A percentile compares a stretch with the other conserved stretches of the same genome.
Evolutionary conservation across 2,113 vertebrate species (phyloP).

Genomic region (Oceanites oceanicus): DNA sequence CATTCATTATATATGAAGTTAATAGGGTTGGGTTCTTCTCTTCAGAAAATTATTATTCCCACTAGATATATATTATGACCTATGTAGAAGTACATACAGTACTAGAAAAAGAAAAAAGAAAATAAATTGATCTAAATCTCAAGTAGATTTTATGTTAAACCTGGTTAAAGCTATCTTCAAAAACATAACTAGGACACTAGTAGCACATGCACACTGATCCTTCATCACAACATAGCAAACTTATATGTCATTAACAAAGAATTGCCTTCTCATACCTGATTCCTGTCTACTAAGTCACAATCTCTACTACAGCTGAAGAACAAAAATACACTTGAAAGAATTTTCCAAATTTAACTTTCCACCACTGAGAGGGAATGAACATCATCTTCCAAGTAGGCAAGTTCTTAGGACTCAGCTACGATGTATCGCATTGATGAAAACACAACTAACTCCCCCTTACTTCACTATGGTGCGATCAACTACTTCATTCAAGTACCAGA

Average conservation of each 20-base stretch:
- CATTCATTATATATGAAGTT: neutral
- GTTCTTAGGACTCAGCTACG: neutral
- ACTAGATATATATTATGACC: neutral
- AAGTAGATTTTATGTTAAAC: neutral
- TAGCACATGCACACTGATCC: neutral
- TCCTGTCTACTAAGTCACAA: neutral
- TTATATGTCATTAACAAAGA: neutral
- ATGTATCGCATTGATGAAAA: neutral
- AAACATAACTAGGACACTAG: neutral
- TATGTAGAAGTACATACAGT: neutral
- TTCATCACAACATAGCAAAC: neutral
- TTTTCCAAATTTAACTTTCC: neutral
- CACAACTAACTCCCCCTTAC: neutral
- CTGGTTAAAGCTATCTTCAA: neutral
- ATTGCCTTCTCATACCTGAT: neutral
- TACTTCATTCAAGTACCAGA: neutral
- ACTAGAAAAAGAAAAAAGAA: neutral
- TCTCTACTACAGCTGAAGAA: neutral
- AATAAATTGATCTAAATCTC: neutral
- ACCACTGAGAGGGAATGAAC: neutral
- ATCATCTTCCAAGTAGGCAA: neutral
- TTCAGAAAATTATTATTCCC: neutral
- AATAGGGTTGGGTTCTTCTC: neutral
- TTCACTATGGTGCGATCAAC: neutral
- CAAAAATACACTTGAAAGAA: neutral